Evolutionary conservation across 2,797 vertebrate species (phyloP).

Genomic region (Enteromius trimaculatus): DNA sequence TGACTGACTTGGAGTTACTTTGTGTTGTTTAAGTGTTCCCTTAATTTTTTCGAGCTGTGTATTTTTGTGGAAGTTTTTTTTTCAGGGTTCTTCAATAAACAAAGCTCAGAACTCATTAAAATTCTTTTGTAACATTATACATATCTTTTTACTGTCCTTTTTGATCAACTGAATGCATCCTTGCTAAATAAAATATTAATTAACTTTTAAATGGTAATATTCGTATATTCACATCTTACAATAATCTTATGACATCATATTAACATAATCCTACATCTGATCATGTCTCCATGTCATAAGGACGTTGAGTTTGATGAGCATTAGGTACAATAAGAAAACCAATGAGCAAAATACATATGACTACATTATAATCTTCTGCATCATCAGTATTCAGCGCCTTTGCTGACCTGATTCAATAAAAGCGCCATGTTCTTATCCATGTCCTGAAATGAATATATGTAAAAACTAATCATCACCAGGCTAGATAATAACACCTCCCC

Average conservation of each 20-base stretch:
- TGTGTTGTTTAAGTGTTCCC: too few species aligned
- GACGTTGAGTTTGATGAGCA: too few species aligned
- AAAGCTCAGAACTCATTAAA: not conserved
- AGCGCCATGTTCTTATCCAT: not conserved
- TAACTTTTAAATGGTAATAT: not conserved
- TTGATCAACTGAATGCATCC: not conserved
- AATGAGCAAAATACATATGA: not conserved
- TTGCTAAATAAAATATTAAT: too few species aligned
- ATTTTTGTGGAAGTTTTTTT: too few species aligned
- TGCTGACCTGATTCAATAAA: constrained; percentile 11
- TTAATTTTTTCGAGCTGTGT: too few species aligned
- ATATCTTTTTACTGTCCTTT: not conserved
- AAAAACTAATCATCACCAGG: constrained; percentile 25
- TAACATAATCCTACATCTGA: too few species aligned
- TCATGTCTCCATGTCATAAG: too few species aligned
- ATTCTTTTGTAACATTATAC: not conserved
- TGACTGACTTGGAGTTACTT: too few species aligned
- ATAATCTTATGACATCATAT: not conserved
- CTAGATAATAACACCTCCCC: not conserved
- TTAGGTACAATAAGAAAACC: too few species aligned
- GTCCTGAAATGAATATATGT: constrained; percentile 8
- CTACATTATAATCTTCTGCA: not conserved
- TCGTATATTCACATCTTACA: not conserved
- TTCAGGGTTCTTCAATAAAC: not conserved
- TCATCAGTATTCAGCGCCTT: not conserved